Conservation (phyloP, 2,888 invertebrate genomes). For the Oligia latruncula region DNA sequence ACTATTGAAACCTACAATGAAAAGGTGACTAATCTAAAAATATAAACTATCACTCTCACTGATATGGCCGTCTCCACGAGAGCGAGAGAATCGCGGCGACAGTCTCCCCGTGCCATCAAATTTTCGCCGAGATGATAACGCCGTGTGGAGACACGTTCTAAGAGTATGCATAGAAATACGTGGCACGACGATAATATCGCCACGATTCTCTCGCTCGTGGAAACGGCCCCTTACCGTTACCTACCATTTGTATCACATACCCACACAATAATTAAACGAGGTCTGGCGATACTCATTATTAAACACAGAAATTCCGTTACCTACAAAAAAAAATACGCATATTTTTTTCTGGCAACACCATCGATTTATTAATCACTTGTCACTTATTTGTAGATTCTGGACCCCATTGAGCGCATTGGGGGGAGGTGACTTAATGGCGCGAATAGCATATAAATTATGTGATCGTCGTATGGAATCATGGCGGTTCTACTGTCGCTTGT, state of each 20-base stretch:
- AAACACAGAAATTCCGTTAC: slow-evolving; percentile 44
- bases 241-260: slow-evolving; percentile 30
- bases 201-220: too few species aligned
- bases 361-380: slow-evolving; percentile 46
- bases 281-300: slow-evolving; percentile 40
- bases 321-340: slow-evolving; percentile 21
- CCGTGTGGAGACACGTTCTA: too few species aligned
- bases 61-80: too few species aligned
- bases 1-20: not conserved
- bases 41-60: not conserved
- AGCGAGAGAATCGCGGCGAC: too few species aligned
- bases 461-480: slow-evolving; percentile 12
- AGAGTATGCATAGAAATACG: too few species aligned
- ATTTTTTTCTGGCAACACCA: slow-evolving; percentile 23
- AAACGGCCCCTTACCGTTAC: slow-evolving; percentile 35
- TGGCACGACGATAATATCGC: too few species aligned
- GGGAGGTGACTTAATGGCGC: slow-evolving; percentile 42
- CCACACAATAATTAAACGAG: slow-evolving; percentile 55
- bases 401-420: slow-evolving; percentile 36
- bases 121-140: too few species aligned
- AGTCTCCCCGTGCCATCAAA: too few species aligned
- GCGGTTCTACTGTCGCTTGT: not conserved
- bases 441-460: slow-evolving; percentile 43
- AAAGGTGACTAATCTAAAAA: slow-evolving; percentile 1
- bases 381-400: slow-evolving; percentile 53